Evolutionary conservation across 2,888 invertebrate genomes (phyloP).

Genomic region (Agrotis clavis): DNA sequence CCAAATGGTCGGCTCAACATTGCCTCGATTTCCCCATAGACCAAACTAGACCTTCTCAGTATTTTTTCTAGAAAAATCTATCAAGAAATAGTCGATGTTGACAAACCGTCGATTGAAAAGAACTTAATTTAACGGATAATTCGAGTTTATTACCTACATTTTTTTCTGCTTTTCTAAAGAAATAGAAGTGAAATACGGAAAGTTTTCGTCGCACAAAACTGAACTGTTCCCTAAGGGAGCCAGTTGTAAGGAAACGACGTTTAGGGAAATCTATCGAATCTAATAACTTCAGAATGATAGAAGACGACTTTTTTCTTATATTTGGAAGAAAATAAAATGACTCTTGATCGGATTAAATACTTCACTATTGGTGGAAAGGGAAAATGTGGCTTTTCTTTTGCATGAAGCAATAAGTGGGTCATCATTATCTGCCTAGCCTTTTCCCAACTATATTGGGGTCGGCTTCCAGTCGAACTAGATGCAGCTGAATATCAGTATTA

Average conservation of each 20-base stretch:
- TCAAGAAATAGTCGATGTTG: slow-evolving; percentile 9
- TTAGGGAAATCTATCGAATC: slow-evolving; percentile 49
- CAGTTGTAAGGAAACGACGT: slow-evolving; percentile 20
- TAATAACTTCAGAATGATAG: slow-evolving; percentile 26
- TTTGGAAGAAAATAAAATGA: slow-evolving; percentile 29
- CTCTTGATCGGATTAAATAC: slow-evolving; percentile 5
- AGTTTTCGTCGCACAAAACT: slow-evolving; percentile 29
- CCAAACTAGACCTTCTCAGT: background rate
- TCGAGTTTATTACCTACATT: slow-evolving; percentile 7
- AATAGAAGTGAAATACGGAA: slow-evolving; percentile 20
- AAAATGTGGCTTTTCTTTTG: too few species aligned
- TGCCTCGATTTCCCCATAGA: background rate
- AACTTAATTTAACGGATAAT: slow-evolving; percentile 42
- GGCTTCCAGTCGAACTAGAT: too few species aligned
- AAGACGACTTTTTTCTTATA: slow-evolving; percentile 6
- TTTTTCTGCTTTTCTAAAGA: slow-evolving; percentile 1
- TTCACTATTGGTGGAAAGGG: background rate
- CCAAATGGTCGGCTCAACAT: too few species aligned
- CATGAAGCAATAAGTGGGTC: too few species aligned
- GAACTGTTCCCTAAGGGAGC: slow-evolving; percentile 16
- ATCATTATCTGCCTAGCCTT: too few species aligned
- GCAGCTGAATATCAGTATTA: too few species aligned
- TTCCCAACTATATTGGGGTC: too few species aligned
- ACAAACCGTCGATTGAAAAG: slow-evolving; percentile 19
- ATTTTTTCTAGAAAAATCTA: background rate